phyloP scores from a whole-genome alignment of 2,797 vertebrate species.

The Sebastes taczanowskii region DNA sequence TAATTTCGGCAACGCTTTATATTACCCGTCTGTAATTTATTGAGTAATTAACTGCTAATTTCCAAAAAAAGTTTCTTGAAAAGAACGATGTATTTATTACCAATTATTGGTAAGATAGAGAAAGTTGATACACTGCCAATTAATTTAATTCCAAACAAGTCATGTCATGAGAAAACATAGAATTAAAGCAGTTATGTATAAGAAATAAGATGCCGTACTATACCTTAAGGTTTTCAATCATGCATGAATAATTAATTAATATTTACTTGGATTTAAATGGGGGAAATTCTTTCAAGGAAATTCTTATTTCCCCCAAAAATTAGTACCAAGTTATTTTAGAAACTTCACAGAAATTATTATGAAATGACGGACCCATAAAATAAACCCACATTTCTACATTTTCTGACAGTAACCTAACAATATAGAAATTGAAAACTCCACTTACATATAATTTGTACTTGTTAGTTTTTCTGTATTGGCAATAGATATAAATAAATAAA shows the following conservation, averaged over 20 bases:
- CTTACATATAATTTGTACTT: constrained; percentile 38
- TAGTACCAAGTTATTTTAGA: neutral
- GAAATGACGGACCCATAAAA: constrained; percentile 33
- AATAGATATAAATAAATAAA: constrained; percentile 53
- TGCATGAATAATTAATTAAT: neutral
- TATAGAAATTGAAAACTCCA: constrained; percentile 1
- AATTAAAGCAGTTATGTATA: neutral
- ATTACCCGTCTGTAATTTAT: constrained; percentile 15
- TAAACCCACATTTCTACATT: neutral
- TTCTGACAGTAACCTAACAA: constrained; percentile 1
- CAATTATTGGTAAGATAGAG: neutral
- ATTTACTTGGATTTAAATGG: neutral
- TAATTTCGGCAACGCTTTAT: neutral
- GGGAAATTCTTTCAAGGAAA: neutral
- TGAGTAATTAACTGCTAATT: neutral
- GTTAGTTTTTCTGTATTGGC: constrained; percentile 46
- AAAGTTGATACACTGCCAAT: neutral
- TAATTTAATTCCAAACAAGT: neutral
- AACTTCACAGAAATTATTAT: constrained; percentile 1
- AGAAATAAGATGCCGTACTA: neutral
- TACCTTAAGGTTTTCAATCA: neutral
- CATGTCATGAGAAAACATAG: neutral
- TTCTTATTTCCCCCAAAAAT: neutral
- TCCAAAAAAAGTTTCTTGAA: neutral
- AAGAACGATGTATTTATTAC: neutral